Conservation (phyloP, 2,888 invertebrate genomes). For the Troides oblongomaculatus region DNA sequence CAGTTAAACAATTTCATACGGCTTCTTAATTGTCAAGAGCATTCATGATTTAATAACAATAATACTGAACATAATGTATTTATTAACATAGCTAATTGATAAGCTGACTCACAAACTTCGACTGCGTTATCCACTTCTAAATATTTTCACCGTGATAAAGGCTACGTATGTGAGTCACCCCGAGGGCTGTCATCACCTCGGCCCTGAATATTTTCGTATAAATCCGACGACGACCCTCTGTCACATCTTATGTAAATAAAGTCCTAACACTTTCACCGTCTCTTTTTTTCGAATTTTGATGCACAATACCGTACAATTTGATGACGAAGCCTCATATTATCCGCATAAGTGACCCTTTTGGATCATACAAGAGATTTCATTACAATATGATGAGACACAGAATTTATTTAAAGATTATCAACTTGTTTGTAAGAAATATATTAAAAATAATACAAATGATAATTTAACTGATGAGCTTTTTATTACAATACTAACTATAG, state of each 20-base stretch:
- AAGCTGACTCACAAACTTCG: neutral
- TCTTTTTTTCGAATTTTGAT: constrained; percentile 75
- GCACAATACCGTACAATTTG: constrained; percentile 77
- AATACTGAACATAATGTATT: neutral
- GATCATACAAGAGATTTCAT: constrained; percentile 53
- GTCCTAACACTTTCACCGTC: constrained; percentile 74
- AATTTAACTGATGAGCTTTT: neutral
- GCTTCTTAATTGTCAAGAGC: neutral
- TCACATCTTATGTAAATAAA: constrained; percentile 78
- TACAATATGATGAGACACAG: constrained; percentile 58
- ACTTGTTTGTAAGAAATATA: neutral
- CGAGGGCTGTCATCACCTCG: constrained; percentile 74
- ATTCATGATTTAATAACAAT: neutral
- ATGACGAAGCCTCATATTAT: constrained; percentile 66
- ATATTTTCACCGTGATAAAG: constrained; percentile 74
- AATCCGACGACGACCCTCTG: constrained; percentile 68
- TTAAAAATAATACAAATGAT: neutral
- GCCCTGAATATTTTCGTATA: constrained; percentile 75
- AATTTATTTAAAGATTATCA: constrained; percentile 55
- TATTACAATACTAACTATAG: neutral
- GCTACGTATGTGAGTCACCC: constrained; percentile 66
- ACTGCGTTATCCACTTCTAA: constrained; percentile 58
- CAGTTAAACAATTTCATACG: neutral
- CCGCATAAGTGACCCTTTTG: constrained; percentile 57
- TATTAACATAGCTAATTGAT: neutral